Conservation (phyloP, 2,797 vertebrate genomes). For the Denticeps clupeoides region DNA sequence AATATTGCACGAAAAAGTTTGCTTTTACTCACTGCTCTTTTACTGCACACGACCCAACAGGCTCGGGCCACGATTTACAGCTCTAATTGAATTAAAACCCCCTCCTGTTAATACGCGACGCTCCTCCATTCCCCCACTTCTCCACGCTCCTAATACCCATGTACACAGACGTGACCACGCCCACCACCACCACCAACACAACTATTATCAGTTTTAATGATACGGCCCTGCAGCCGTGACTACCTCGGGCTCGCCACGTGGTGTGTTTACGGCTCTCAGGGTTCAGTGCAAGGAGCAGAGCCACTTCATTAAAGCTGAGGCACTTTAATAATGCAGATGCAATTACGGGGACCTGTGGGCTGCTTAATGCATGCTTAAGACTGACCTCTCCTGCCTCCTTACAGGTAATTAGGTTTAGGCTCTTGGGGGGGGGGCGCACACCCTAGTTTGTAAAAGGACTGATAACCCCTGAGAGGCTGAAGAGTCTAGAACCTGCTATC, state of each 20-base stretch:
- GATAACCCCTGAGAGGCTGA: neutral
- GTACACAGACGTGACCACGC: no score
- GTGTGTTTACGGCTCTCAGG: constrained; percentile 21
- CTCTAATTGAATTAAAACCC: no score
- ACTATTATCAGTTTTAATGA: constrained; percentile 2
- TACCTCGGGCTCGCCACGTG: constrained; percentile 7
- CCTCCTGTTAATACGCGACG: no score
- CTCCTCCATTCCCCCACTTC: no score
- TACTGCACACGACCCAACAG: no score
- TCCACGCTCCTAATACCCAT: no score
- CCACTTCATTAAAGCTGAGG: constrained; percentile 49
- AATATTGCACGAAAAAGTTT: no score
- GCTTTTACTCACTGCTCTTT: no score
- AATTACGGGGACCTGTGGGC: constrained; percentile 46
- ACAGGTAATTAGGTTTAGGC: constrained; percentile 43
- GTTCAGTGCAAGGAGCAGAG: constrained; percentile 15
- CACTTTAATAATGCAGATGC: constrained; percentile 64
- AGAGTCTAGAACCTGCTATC: neutral
- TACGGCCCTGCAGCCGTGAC: neutral
- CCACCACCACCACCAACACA: no score
- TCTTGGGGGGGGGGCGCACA: constrained; percentile 5
- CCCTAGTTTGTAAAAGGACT: neutral
- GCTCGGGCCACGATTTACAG: no score
- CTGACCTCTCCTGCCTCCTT: constrained; percentile 41
- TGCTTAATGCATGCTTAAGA: constrained; percentile 35